Conservation (phyloP, 2,113 vertebrate species). For the Deroptyus accipitrinus region DNA sequence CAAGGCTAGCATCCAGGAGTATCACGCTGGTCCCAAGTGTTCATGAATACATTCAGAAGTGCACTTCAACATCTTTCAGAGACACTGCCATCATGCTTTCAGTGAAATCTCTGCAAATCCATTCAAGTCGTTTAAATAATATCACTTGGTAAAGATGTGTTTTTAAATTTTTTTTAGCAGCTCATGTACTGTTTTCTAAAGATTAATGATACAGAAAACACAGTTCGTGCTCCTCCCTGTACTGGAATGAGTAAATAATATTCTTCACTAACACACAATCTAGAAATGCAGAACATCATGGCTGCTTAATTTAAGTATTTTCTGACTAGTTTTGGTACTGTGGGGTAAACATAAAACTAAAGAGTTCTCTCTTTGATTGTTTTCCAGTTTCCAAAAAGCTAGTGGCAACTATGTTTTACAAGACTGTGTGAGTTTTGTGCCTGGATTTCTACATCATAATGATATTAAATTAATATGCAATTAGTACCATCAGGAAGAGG, state of each 20-base stretch:
- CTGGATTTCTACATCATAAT: slow-evolving; percentile 10
- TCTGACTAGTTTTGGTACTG: not conserved
- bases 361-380: not conserved
- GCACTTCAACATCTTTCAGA: not conserved
- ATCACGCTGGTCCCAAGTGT: not conserved
- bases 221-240: not conserved
- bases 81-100: not conserved
- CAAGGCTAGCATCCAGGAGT: not conserved
- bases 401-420: not conserved
- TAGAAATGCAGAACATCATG: not conserved
- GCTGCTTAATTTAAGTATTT: not conserved
- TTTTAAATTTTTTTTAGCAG: slow-evolving; percentile 29
- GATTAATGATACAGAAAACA: not conserved
- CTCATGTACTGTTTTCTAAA: not conserved
- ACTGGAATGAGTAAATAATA: not conserved
- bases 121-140: slow-evolving; percentile 45
- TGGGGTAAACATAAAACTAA: not conserved
- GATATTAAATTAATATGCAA: slow-evolving; percentile 9
- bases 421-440: fast-evolving
- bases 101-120: not conserved
- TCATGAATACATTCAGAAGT: not conserved
- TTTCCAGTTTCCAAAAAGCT: not conserved
- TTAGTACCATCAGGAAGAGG: not conserved
- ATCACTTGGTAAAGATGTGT: not conserved
- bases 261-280: not conserved